Evolutionary conservation across 2,888 invertebrate species (phyloP).

Genomic region (Lumbricus terrestris): DNA sequence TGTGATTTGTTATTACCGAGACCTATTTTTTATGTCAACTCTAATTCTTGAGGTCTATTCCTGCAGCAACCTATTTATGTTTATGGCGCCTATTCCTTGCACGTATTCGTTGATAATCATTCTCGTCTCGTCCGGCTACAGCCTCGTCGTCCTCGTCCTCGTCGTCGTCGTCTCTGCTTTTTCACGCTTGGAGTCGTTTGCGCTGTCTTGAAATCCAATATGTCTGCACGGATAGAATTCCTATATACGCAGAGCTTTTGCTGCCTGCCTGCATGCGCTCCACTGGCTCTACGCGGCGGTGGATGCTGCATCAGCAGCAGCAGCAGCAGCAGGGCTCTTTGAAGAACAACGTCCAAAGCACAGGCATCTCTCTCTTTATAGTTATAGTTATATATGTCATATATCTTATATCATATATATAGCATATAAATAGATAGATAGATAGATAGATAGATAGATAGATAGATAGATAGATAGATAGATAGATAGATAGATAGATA

Average conservation of each 20-base stretch:
- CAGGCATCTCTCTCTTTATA: neutral
- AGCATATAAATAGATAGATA: too few relatives aligned
- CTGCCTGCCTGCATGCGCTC: neutral
- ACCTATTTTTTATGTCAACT: neutral
- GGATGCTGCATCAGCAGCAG: neutral
- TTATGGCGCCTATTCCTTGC: neutral
- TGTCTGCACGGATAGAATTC: neutral
- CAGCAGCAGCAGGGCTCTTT: neutral
- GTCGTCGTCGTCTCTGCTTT: neutral
- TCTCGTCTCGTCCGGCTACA: neutral
- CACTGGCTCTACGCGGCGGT: neutral
- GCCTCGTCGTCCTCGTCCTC: neutral
- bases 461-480: too few relatives aligned
- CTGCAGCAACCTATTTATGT: neutral
- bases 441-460: too few relatives aligned
- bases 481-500: too few relatives aligned
- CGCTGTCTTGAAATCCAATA: slow-evolving; percentile 3
- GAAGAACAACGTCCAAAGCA: neutral
- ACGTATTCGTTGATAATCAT: neutral
- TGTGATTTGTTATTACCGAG: neutral
- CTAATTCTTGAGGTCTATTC: neutral
- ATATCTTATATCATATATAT: too few relatives aligned
- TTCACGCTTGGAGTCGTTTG: neutral
- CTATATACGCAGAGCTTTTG: neutral
- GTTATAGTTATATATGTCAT: too few relatives aligned